Evolutionary conservation across 1,140 invertebrate species (phyloP), one percentile per base, ranked within the genome.

Genomic region (Pissodes strobi): DNA sequence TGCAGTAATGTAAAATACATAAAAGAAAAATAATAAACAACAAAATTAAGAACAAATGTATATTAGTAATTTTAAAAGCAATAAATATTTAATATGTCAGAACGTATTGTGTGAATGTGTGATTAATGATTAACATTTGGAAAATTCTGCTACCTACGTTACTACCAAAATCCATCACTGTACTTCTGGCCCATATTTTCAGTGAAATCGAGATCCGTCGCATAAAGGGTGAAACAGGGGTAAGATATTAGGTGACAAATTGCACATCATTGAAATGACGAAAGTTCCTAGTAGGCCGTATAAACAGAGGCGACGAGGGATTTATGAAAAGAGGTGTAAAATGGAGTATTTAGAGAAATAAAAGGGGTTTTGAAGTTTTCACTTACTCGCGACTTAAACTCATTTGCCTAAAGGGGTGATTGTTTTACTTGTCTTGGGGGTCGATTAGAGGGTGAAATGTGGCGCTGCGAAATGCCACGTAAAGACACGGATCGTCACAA

Each of bases 181-280:
- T 41, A 12, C 2, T 19, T n/a, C 9, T 34, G 23, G 10, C 30
- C 41, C 38, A 25, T 57, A 21, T 25, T 38, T 48, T 41, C 64
- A 38, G 15, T 58, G 12, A 19, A 46, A 46, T n/a, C n/a, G n/a
- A n/a, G n/a, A n/a, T n/a, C 41, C 30, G 21, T 22, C 21, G 39
- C 27, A 34, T 66, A 67, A 63, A 61, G 61, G 67, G 67, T 61
- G 66, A 58, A 66, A 69, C 49, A 72, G 43, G 61, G 65, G 45
- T 49, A 62, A 60, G 71, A 75, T 75, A 75, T 74, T 75, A 74
- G 74, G 74, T 75, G 72, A 75, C 74, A 75, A 75, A 75, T 75
- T 74, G 71, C 69, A 70, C 74, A 74, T 74, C 72, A 75, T 75
- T 74, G 74, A 72, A 70, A 70, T 68, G 67, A 71, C 69, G 67